Base-by-base conservation (phyloP, 2,888 invertebrate genomes). In the Chaitophorus viminalis region DNA sequence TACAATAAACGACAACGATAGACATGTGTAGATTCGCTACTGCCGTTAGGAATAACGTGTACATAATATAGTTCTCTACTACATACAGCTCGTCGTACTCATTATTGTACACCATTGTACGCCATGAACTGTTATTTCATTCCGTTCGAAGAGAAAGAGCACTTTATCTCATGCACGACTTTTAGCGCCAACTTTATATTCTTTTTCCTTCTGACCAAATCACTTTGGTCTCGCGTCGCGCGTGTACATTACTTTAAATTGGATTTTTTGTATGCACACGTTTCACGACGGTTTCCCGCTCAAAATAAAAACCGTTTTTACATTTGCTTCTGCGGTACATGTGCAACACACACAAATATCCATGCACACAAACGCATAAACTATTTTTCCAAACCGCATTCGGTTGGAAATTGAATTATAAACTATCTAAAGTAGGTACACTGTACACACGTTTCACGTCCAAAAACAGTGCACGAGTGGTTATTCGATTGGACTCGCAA, bases 181-280 rank as follows among this genome's bases (percentile, higher is more conserved):
- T 36, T 21, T 36, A 74, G 36, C 18, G 74, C 60, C 1, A 60
- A 21, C 3, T 60, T 60, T 60, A n/a, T n/a, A n/a, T 60, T 36
- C 8, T 33, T 4, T 25, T 21, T 25, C 3, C 60, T 18, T 3
- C 60, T 21, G 33, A 33, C 36, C 36, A 25, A 74, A 74, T 74
- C 36, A 36, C 74, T 25, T 74, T 74, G 74, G 21, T 6, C 21
- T 36, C 36, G 18, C 36, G 33, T 6, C 36, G 36, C 36, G 33
- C 5, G 33, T 18, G 36, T 74, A 74, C 33, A 70, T 74, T 33
- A 74, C 21, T 74, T 74, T 74, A 74, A 74, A 74, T 74, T 74
- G 21, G 74, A 74, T 74, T 74, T 5, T 74, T 36, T 36, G 74
- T 74, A 74, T 74, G 74, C 36, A 36, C 36, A 21, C 29, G 3